Base-by-base conservation (phyloP, 2,888 invertebrate genomes). In the Lithophane socia region DNA sequence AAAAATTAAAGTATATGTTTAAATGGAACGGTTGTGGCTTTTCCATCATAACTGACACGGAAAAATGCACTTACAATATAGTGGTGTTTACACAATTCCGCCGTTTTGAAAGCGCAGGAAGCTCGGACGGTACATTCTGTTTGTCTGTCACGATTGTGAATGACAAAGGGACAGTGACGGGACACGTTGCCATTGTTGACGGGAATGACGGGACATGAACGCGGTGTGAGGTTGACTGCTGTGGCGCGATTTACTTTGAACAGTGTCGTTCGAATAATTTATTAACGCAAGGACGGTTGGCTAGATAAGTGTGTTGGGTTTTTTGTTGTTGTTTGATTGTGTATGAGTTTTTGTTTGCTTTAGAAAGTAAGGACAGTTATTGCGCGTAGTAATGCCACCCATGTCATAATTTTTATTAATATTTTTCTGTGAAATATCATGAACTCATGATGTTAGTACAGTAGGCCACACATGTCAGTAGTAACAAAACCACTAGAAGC, bases 51-150 rank as follows among this genome's bases (percentile, higher is more conserved):
- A 16, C 64, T 0, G 42, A 42, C 49, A 66, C 21, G 44, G 16
- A 75, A 79, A 79, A 85, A 83, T 85, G 90, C 90, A 92, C 92
- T 93, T 91, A 92, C 90, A 90, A 89, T 91, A 90, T 90, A 91
- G 88, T 85, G 86, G 86, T 93, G 93, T 93, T 93, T 93, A 93
- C 93, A 92, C 91, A 91, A 92, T 91, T 92, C 92, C 91, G 89
- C 85, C 87, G 93, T 91, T 92, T 91, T 94, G 92, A 93, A 94
- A 94, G 93, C 93, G 91, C 94, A 94, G 94, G 94, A 94, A 94
- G 94, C 94, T 91, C 85, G 93, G 88, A 87, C 88, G 83, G 92
- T 89, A 92, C 92, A 90, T 92, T 92, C 91, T 93, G 93, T 92
- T 91, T 92, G 93, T 93, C 90, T 90, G 93, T 93, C 92, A 92